A percentile compares a stretch with the other conserved stretches of the same genome.
phyloP scores from a whole-genome alignment of 2,797 vertebrate species.

The Vultur gryphus region DNA sequence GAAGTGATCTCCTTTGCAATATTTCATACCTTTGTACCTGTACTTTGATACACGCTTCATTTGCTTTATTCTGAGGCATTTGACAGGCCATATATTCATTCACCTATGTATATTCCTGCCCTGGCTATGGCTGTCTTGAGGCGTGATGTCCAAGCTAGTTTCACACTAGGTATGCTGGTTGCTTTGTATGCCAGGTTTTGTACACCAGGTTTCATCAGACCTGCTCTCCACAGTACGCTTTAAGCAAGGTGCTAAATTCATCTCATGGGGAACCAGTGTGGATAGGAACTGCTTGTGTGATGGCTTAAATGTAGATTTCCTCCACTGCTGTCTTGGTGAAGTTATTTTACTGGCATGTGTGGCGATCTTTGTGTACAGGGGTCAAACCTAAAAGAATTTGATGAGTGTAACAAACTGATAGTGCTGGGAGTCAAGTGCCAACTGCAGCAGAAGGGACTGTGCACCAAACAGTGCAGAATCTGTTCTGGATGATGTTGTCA shows the following conservation, averaged over 20 bases:
- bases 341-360: background rate
- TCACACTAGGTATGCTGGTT: rapidly evolving
- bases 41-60: background rate
- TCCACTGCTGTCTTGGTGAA: background rate
- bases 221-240: background rate
- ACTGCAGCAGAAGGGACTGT: background rate
- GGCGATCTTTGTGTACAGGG: background rate
- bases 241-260: background rate
- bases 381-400: background rate
- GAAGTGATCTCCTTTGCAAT: background rate
- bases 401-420: background rate
- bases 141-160: background rate
- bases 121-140: background rate
- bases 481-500: background rate
- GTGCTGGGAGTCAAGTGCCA: background rate
- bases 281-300: background rate
- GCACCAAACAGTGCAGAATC: background rate
- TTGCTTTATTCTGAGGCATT: background rate
- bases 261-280: background rate
- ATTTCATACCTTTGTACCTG: background rate
- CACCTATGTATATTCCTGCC: background rate
- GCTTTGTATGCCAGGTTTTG: background rate
- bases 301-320: background rate
- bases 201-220: background rate
- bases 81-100: background rate